A percentile compares a stretch with the other conserved stretches of the same genome.
These are phyloP conservation scores for Sebastes flavidus DNA, from an alignment of 2,797 vertebrate genomes.

Conservation along the genomic window DNA sequence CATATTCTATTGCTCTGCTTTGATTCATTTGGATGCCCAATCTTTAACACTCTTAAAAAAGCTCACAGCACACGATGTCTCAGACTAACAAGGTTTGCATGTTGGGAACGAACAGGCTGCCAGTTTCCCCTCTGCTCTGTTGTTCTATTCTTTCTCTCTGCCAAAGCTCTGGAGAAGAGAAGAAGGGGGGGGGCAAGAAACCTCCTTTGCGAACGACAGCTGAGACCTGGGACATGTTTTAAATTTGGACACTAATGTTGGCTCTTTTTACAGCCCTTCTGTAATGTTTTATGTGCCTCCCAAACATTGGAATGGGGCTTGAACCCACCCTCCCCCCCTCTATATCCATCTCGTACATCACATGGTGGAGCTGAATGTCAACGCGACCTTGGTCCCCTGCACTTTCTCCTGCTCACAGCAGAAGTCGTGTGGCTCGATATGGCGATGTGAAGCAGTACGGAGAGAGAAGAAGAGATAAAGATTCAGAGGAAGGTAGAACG, in stretches of 20 bases:
- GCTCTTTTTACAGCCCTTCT: constrained; percentile 64
- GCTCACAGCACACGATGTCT: constrained; percentile 28
- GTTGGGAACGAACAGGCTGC: constrained; percentile 52
- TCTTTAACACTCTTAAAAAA: constrained; percentile 19
- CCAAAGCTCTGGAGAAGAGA: constrained; percentile 58
- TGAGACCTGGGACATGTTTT: constrained; percentile 77
- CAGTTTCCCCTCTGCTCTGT: constrained; percentile 56
- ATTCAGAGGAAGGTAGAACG: not conserved
- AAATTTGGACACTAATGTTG: constrained; percentile 74
- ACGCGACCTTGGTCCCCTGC: constrained; percentile 49
- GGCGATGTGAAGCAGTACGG: constrained; percentile 8
- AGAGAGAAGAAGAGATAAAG: not conserved
- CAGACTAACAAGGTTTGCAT: constrained; percentile 57
- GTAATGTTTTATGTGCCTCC: constrained; percentile 72
- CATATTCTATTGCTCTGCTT: not conserved
- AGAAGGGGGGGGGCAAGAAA: constrained; percentile 24
- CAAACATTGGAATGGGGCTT: constrained; percentile 58
- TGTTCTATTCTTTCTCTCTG: constrained; percentile 55
- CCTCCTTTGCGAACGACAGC: constrained; percentile 59
- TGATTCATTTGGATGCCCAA: constrained; percentile 8
- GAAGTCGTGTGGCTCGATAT: constrained; percentile 40
- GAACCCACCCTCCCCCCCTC: constrained; percentile 7
- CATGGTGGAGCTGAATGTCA: constrained; percentile 62
- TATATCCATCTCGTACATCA: constrained; percentile 68
- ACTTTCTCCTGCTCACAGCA: constrained; percentile 35